phyloP scores from a whole-genome alignment of 2,113 vertebrate genomes.

The Elephantulus edwardii region DNA sequence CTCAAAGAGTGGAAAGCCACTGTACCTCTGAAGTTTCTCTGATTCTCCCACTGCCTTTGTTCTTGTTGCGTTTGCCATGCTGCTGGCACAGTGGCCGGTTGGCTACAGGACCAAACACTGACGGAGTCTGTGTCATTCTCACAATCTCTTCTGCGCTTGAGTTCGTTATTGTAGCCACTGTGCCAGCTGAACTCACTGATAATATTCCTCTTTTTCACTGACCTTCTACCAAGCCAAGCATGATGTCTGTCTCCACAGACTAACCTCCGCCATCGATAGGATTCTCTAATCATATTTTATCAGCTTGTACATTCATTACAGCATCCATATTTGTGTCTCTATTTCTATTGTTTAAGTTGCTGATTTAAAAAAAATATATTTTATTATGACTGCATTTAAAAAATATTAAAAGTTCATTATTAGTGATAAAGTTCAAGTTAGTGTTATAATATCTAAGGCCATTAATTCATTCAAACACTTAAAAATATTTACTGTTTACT shows the following conservation, averaged over 20 bases:
- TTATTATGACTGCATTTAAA: background rate
- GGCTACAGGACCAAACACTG: no score
- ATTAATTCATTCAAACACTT: slow-evolving; percentile 5
- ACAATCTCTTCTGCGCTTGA: no score
- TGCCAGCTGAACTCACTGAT: no score
- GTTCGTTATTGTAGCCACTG: no score
- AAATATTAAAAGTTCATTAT: background rate
- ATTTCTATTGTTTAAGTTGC: background rate
- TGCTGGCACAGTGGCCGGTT: no score
- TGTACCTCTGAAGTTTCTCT: background rate
- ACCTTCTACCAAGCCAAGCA: no score
- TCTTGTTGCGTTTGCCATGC: background rate
- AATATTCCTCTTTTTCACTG: no score
- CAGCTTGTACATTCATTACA: background rate
- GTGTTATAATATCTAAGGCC: background rate
- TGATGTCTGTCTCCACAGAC: no score
- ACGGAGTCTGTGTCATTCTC: no score
- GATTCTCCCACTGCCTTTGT: background rate
- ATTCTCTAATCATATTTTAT: no score
- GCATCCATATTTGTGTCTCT: background rate
- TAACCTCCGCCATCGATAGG: no score
- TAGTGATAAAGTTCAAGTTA: background rate
- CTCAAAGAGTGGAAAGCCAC: no score
- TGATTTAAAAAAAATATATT: background rate
- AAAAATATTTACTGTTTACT: background rate